phyloP scores from a whole-genome alignment of 2,888 invertebrate genomes.

The Aethes cnicana region DNA sequence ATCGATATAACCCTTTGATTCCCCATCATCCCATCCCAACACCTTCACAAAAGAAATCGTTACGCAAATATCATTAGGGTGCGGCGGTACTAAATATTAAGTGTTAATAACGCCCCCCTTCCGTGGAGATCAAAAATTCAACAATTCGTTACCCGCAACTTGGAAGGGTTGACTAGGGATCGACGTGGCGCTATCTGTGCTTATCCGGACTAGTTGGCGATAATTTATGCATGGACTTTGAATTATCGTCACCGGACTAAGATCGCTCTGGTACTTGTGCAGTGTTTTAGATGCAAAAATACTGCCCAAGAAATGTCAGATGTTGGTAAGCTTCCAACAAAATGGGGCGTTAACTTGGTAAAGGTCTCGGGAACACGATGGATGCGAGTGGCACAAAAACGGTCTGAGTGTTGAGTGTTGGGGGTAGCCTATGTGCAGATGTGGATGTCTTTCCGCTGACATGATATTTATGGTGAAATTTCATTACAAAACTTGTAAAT shows the following conservation, averaged over 20 bases:
- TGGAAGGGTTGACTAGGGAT: slow-evolving; percentile 53
- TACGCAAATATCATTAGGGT: slow-evolving; percentile 45
- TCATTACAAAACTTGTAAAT: no score
- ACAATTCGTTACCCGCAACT: slow-evolving; percentile 62
- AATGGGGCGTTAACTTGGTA: no score
- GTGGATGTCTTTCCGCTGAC: no score
- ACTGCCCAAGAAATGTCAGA: no score
- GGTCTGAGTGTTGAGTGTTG: no score
- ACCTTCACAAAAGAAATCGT: slow-evolving; percentile 44
- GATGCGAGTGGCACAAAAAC: no score
- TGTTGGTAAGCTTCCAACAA: no score
- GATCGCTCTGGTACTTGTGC: not conserved
- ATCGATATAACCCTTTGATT: slow-evolving; percentile 9
- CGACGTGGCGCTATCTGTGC: slow-evolving; percentile 21
- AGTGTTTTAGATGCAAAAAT: no score
- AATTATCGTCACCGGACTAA: not conserved
- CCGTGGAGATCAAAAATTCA: slow-evolving; percentile 68
- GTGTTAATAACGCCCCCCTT: slow-evolving; percentile 63
- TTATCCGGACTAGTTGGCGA: slow-evolving; percentile 13
- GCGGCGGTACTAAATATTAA: slow-evolving; percentile 69
- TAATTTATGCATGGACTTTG: slow-evolving; percentile 14
- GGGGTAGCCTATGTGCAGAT: no score
- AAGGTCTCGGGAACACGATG: no score
- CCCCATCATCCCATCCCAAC: slow-evolving; percentile 24
- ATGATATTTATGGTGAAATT: no score